Evolutionary conservation across 1,140 invertebrate species (phyloP).

Genomic region (Atta cephalotes): DNA sequence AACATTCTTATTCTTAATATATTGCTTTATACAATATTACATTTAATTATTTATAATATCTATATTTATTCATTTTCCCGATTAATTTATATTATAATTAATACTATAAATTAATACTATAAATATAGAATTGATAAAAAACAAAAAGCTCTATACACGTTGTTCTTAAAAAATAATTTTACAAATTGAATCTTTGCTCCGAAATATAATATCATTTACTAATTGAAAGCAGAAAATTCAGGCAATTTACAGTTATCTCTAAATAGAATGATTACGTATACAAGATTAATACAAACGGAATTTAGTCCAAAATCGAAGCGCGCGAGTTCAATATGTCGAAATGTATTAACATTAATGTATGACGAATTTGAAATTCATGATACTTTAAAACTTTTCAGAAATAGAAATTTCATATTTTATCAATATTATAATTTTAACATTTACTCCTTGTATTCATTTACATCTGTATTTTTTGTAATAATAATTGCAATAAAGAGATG

Average conservation of each 20-base stretch:
- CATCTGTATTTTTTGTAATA: not conserved
- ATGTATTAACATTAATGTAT: not conserved
- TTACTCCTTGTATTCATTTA: not conserved
- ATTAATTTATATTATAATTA: too few species aligned
- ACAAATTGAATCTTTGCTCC: not conserved
- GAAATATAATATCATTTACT: not conserved
- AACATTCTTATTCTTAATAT: too few species aligned
- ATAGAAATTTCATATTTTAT: not conserved
- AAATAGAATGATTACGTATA: slow-evolving; percentile 8
- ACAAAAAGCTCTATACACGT: not conserved
- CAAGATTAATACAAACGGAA: not conserved
- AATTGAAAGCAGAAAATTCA: not conserved
- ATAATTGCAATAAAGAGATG: not conserved
- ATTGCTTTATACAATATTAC: too few species aligned
- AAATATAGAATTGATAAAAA: not conserved
- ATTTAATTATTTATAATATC: too few species aligned
- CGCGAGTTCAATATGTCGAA: not conserved
- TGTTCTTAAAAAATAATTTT: not conserved
- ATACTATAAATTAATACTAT: too few species aligned
- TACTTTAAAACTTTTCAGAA: slow-evolving; percentile 9
- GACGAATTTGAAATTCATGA: not conserved
- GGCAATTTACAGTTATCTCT: not conserved
- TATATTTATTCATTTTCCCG: too few species aligned
- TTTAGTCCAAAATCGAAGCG: not conserved
- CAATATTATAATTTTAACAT: not conserved